phyloP scores from a whole-genome alignment of 2,113 vertebrate species.

The Trichomycterus rosablanca region DNA sequence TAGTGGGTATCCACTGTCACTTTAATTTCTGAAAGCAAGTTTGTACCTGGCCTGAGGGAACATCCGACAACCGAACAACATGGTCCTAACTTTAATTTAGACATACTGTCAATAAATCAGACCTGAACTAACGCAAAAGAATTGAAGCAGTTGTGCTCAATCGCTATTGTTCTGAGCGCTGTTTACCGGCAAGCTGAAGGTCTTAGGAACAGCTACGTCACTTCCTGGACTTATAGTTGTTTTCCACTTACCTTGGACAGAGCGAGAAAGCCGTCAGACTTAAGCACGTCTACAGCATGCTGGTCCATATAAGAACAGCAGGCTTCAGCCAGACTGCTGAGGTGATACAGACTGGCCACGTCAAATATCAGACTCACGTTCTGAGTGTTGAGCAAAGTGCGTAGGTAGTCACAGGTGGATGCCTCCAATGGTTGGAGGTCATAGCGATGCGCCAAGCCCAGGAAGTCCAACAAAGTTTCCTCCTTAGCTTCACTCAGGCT shows the following conservation, averaged over 20 bases:
- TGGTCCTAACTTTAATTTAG: too few relatives aligned
- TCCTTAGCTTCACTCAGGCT: constrained; percentile 88
- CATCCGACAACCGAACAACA: too few relatives aligned
- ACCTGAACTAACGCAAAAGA: too few relatives aligned
- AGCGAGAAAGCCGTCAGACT: constrained; percentile 84
- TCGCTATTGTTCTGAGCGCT: too few relatives aligned
- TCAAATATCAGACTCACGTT: constrained; percentile 97
- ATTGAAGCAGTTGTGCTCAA: too few relatives aligned
- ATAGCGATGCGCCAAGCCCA: constrained; percentile 93
- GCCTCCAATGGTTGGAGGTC: constrained; percentile 93
- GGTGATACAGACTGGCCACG: constrained; percentile 92
- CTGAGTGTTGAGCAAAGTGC: constrained; percentile 89
- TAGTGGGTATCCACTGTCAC: too few relatives aligned
- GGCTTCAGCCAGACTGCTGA: constrained; percentile 81
- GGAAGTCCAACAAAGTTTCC: constrained; percentile 91
- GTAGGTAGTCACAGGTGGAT: constrained; percentile 93
- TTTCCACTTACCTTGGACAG: constrained; percentile 82
- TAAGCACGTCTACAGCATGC: constrained; percentile 87
- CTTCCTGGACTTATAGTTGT: neutral
- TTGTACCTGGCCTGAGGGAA: too few relatives aligned
- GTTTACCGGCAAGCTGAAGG: too few relatives aligned
- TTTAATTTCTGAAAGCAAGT: too few relatives aligned
- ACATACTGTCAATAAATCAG: too few relatives aligned
- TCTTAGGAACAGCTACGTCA: too few relatives aligned
- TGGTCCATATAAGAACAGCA: constrained; percentile 95